Evolutionary conservation across 2,797 vertebrate species (phyloP), one percentile per base, ranked within the genome.

Genomic region (Chloroceryle inda): DNA sequence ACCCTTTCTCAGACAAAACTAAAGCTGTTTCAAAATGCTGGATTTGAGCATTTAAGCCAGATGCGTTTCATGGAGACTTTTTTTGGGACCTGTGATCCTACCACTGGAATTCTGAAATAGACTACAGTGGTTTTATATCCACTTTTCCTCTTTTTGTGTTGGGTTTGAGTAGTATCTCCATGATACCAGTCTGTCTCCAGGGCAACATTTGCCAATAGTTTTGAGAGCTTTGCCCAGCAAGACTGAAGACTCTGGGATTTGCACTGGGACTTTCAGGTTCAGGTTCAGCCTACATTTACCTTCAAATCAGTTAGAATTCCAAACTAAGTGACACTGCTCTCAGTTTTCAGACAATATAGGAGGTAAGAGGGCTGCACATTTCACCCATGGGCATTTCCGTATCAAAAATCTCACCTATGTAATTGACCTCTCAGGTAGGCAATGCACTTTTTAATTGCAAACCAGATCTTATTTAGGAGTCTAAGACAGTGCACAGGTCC

Each of bases 11-110:
- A 71, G 35, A 11, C 73, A 62, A 86, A 72, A 69, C 2, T 5
- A 68, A 68, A 59, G 23, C 17, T 62, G 7, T 56, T 73, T 61
- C 20, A 17, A 75, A 91, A 53, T 49, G 37, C 5, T 18, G 14
- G 27, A 49, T 69, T 89, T 4, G 4, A 78, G 49, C 6, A 38
- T 19, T 52, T n/a, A 64, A 85, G 16, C 8, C 3, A 6, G 12
- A 0, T 0, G 2, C 7, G 2, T 33, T 21, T 76, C 31, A 26
- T 5, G 11, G 12, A 53, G 12, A 40, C 7, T 18, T 52, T 68
- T 71, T 73, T 6, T 15, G 55, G 58, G 5, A 19, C 10, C 10
- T n/a, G 21, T 50, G 52, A 63, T 73, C 24, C 55, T 37, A 27
- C 5, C 47, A 31, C 21, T 49, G 50, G 35, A 75, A 37, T 11